These are phyloP conservation scores for Silurus asotus DNA, from an alignment of 2,113 vertebrate species.

Conservation along the genomic window DNA sequence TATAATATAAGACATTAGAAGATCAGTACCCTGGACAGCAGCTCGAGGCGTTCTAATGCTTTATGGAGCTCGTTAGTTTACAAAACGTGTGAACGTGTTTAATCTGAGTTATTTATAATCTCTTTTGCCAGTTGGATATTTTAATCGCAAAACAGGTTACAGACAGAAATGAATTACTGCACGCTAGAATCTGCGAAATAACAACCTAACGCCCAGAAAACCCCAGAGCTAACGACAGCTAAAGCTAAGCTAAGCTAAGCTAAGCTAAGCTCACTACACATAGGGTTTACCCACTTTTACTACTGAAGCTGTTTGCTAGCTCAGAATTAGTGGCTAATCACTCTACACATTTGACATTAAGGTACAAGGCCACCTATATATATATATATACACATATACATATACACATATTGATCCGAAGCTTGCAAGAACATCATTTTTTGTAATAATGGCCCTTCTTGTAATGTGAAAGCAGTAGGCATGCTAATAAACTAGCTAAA, in stretches of 20 bases:
- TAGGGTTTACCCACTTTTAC: neutral
- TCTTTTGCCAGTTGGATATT: neutral
- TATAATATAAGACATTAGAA: neutral
- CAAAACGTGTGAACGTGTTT: neutral
- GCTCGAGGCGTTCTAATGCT: neutral
- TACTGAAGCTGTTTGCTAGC: neutral
- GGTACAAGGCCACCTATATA: neutral
- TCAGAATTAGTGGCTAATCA: neutral
- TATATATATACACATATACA: neutral
- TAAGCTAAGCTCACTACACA: neutral
- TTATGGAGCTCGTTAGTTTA: neutral
- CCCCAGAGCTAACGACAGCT: neutral
- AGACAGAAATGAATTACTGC: neutral
- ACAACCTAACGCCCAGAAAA: neutral
- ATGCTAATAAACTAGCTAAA: slow-evolving; percentile 1
- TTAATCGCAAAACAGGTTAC: neutral
- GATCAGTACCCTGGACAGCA: slow-evolving; percentile 59
- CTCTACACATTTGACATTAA: neutral
- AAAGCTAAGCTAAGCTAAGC: neutral
- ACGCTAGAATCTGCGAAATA: neutral
- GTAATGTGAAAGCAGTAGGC: neutral
- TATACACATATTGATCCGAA: neutral
- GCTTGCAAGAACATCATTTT: neutral
- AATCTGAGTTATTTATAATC: no score
- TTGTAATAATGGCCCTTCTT: neutral